Base-by-base conservation (phyloP, 2,113 vertebrate species). In the Andinoacara biseriatus region DNA sequence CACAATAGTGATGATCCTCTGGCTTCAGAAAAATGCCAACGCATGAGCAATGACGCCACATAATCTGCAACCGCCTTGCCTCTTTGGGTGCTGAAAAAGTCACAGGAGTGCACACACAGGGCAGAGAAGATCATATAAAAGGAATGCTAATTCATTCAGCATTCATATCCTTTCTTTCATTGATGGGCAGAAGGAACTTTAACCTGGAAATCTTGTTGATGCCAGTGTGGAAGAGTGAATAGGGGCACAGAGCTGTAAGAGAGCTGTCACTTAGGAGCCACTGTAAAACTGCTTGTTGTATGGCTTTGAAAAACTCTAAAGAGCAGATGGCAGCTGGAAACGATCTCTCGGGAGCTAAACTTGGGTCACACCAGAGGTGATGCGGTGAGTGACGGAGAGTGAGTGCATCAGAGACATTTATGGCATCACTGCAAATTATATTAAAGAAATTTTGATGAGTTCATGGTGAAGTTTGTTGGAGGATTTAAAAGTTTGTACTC, bases 11-110 rank as follows among this genome's bases (percentile, higher is more conserved):
- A 86, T 61, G 46, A 63, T 69, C 40, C 63, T 49, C 59, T 1
- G 3, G n/a, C n/a, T 74, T 84, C 81, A 81, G 59, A 58, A 57
- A 67, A 65, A 67, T 77, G 74, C 63, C 63, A 80, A 80, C 38
- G 17, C 61, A 20, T 83, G 83, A 90, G 26, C 4, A 4, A 87
- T 83, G 60, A 62, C 76, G 35, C 38, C 29, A 69, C 26, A 82
- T 77, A 78, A 58, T 40, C 14, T 82, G 58, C 26, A 35, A 56
- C 22, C 40, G 62, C 43, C 49, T 78, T 40, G 18, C 10, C 17
- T 43, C 24, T 43, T 24, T 24, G 52, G 59, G 18, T 35, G 31
- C 52, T 78, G 80, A 20, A 46, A 85, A 56, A 40, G 22, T 80
- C n/a, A 58, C 35, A 57, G 10, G 35, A 58, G 57, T 54, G 29